phyloP scores from a whole-genome alignment of 2,797 vertebrate genomes.

The Rachycentron canadum region DNA sequence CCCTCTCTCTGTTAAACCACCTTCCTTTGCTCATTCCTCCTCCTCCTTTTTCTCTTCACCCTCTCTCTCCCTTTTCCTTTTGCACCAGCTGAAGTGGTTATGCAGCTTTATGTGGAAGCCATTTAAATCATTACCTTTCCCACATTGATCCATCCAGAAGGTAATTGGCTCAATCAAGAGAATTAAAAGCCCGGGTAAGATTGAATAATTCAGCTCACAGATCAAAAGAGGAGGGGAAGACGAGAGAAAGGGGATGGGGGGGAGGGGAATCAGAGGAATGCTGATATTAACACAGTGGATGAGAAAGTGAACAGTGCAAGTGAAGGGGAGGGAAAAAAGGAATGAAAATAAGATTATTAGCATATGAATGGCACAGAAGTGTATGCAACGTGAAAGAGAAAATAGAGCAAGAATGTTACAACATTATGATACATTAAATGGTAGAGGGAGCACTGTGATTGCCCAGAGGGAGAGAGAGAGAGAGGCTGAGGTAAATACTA shows the following conservation, averaged over 20 bases:
- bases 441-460: constrained; percentile 21
- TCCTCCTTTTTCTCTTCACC: neutral
- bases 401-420: constrained; percentile 41
- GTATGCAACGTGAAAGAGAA: constrained; percentile 42
- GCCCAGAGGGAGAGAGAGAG: constrained; percentile 22
- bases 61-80: constrained; percentile 40
- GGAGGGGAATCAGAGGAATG: constrained; percentile 45
- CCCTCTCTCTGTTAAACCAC: constrained; percentile 60
- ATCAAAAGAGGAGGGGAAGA: constrained; percentile 74
- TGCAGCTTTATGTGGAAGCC: constrained; percentile 77
- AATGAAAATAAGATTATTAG: constrained; percentile 68
- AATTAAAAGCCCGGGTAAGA: constrained; percentile 82
- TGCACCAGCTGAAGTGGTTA: constrained; percentile 72
- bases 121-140: constrained; percentile 85
- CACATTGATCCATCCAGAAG: constrained; percentile 82
- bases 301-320: constrained; percentile 57
- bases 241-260: constrained; percentile 48
- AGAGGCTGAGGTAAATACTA: constrained; percentile 34
- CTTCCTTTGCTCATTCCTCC: constrained; percentile 53
- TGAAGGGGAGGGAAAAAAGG: constrained; percentile 52
- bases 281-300: constrained; percentile 67
- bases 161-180: constrained; percentile 85
- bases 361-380: constrained; percentile 66
- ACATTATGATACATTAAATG: constrained; percentile 40
- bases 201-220: constrained; percentile 81